Conservation (phyloP, 1,140 invertebrate genomes). For the Cyclina sinensis region DNA sequence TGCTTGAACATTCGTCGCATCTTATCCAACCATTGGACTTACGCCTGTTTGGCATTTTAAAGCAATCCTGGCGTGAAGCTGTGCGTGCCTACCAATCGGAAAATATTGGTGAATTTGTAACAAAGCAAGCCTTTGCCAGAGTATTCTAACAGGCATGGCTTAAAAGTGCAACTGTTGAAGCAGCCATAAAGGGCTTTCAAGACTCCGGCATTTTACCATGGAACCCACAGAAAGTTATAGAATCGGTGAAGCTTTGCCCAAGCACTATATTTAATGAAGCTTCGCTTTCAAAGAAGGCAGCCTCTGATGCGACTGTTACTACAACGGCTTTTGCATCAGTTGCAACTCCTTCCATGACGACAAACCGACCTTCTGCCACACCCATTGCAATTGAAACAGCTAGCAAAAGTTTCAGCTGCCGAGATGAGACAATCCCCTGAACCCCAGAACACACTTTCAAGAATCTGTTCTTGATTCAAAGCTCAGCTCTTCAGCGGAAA, state of each 20-base stretch:
- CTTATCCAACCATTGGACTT: conserved; percentile 30
- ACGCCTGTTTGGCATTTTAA: background rate
- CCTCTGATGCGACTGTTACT: background rate
- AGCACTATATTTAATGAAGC: background rate
- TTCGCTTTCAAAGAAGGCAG: background rate
- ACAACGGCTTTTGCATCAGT: background rate
- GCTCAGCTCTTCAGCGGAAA: background rate
- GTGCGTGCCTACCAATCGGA: conserved; percentile 28
- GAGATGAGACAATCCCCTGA: no score
- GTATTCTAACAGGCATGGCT: conserved; percentile 32
- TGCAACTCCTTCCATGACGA: background rate
- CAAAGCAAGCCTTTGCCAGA: conserved; percentile 22
- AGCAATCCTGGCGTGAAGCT: background rate
- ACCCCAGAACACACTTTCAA: no score
- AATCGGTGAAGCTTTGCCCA: background rate
- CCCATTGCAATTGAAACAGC: background rate
- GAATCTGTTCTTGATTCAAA: no score
- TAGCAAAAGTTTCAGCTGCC: no score
- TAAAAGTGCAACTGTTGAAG: conserved; percentile 16
- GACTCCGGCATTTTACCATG: conserved; percentile 31
- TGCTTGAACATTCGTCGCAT: conserved; percentile 21
- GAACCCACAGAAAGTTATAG: background rate
- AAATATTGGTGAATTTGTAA: conserved; percentile 28
- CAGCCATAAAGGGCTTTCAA: conserved; percentile 20
- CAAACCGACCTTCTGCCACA: background rate